phyloP scores from a whole-genome alignment of 2,797 vertebrate species.

The Carduelis carduelis region DNA sequence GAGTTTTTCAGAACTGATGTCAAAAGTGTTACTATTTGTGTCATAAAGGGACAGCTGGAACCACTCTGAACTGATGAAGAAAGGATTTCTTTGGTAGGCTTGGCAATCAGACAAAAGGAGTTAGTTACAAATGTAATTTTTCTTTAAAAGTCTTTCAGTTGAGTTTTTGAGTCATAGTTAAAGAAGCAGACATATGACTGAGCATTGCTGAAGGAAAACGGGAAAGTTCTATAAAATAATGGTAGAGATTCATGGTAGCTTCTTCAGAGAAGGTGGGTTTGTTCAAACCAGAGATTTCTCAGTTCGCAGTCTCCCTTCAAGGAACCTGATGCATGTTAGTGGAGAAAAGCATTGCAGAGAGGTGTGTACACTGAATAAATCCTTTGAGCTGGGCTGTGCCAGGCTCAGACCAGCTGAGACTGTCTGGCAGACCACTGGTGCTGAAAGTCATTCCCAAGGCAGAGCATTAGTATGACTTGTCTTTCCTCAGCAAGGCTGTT shows the following conservation, averaged over 20 bases:
- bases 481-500: neutral
- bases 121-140: neutral
- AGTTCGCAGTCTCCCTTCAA: neutral
- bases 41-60: neutral
- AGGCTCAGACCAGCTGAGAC: neutral
- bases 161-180: neutral
- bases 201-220: neutral
- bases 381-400: rapidly evolving
- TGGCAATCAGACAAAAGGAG: neutral
- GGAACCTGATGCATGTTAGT: rapidly evolving
- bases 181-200: neutral
- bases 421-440: neutral
- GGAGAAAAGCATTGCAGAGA: neutral
- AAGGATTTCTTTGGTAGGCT: neutral
- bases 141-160: neutral
- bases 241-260: neutral
- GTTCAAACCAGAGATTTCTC: neutral
- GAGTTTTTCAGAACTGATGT: neutral
- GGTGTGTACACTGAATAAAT: neutral
- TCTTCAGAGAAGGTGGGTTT: neutral
- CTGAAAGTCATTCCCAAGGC: neutral
- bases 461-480: neutral
- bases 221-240: neutral
- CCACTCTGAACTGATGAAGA: neutral
- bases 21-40: neutral